These are phyloP conservation scores for Drosophila acutilabella DNA, from an alignment of 2,888 invertebrate genomes.

Conservation along the genomic window DNA sequence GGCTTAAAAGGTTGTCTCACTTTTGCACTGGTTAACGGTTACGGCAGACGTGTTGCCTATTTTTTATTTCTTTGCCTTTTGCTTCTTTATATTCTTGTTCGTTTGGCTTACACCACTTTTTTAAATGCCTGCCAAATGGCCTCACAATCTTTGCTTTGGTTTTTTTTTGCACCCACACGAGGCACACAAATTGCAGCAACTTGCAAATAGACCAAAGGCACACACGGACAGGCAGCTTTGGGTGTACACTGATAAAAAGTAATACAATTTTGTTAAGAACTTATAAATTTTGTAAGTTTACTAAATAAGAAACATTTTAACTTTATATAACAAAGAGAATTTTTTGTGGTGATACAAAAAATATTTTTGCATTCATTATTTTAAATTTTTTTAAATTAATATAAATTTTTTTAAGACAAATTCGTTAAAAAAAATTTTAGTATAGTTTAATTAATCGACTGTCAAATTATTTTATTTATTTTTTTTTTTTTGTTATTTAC, in stretches of 20 bases:
- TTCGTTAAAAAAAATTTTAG: no score
- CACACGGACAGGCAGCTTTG: not conserved
- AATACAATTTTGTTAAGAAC: no score
- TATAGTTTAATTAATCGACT: no score
- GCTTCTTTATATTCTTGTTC: not conserved
- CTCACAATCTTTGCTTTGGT: slow-evolving; percentile 12
- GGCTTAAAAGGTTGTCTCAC: slow-evolving; percentile 39
- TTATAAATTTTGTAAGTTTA: no score
- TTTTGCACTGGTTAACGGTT: slow-evolving; percentile 22
- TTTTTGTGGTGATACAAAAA: no score
- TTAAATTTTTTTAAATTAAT: no score
- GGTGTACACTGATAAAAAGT: not conserved
- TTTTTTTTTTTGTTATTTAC: no score
- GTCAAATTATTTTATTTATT: no score
- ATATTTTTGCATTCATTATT: no score
- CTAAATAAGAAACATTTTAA: no score
- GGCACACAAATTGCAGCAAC: not conserved
- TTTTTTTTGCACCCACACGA: slow-evolving; percentile 1
- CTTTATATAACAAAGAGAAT: no score
- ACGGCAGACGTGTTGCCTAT: slow-evolving; percentile 4
- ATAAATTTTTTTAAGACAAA: no score
- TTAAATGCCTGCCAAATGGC: slow-evolving; percentile 30
- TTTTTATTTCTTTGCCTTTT: not conserved
- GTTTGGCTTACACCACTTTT: not conserved
- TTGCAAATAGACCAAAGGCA: not conserved